Evolutionary conservation across 2,113 vertebrate species (phyloP).

Genomic region (Brachypodius melanocephalos): DNA sequence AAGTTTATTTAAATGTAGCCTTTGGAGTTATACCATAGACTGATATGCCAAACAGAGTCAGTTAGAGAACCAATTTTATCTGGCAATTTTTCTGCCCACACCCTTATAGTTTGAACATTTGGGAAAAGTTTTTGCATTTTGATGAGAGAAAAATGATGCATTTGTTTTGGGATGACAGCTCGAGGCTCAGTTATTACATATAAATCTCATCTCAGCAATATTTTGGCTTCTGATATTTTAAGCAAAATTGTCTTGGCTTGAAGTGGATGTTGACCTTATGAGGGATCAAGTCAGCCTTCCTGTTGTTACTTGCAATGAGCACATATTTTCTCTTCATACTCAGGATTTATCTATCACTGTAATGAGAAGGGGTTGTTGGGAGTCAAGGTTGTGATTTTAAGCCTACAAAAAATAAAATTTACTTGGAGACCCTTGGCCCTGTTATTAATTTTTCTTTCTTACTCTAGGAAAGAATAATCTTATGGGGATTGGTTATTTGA

Average conservation of each 20-base stretch:
- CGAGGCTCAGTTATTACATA: constrained; percentile 26
- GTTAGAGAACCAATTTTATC: not conserved
- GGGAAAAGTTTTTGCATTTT: not conserved
- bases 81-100: not conserved
- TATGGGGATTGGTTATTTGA: not conserved
- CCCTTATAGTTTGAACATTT: not conserved
- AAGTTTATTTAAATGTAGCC: not conserved
- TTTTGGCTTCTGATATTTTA: constrained; percentile 41
- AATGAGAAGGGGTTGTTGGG: not conserved
- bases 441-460: not conserved
- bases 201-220: constrained; percentile 42
- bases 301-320: constrained; percentile 44
- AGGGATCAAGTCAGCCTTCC: constrained; percentile 31
- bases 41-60: not conserved
- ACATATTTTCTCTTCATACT: constrained; percentile 3
- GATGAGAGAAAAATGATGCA: constrained; percentile 20
- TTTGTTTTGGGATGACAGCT: constrained; percentile 31
- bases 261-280: constrained; percentile 31
- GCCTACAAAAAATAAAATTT: not conserved
- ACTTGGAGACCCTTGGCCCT: not conserved
- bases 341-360: not conserved
- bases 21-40: not conserved
- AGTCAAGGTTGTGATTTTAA: not conserved
- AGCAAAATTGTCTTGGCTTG: constrained; percentile 29
- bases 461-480: not conserved